Conservation (phyloP, 2,113 vertebrate genomes). For the Puma concolor region DNA sequence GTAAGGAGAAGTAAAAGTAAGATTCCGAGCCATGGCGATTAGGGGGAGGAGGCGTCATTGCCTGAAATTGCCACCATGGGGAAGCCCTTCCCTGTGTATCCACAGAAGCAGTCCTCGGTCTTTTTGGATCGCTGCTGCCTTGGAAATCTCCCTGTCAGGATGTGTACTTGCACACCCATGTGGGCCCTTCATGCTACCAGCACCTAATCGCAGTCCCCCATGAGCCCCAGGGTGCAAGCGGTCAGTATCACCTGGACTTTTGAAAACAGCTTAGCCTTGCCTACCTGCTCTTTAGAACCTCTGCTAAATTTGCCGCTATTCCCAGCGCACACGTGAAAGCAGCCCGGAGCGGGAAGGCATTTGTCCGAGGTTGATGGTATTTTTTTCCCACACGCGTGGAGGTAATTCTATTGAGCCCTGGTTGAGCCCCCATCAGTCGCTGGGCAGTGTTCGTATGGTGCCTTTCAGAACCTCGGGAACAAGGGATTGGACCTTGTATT, state of each 20-base stretch:
- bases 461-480: not conserved
- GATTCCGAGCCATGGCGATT: not conserved
- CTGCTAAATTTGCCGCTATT: not conserved
- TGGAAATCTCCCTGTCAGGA: not conserved
- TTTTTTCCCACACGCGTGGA: not conserved
- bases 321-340: not conserved
- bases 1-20: not conserved
- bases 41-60: not conserved
- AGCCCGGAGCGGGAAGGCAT: not conserved
- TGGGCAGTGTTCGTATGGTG: too few species aligned
- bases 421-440: not conserved
- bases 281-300: not conserved
- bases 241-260: not conserved
- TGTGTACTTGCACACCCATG: not conserved
- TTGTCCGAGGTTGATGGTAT: not conserved
- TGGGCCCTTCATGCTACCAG: too few species aligned
- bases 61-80: not conserved
- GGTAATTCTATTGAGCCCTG: not conserved
- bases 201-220: not conserved
- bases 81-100: not conserved
- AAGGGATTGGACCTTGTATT: not conserved
- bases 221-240: not conserved
- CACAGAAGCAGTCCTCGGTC: not conserved
- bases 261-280: not conserved
- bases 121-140: not conserved